Percentiles rank a stretch among this genome's conserved stretches.
phyloP scores from a whole-genome alignment of 2,888 invertebrate species.

The Heterodera filipjevi region DNA sequence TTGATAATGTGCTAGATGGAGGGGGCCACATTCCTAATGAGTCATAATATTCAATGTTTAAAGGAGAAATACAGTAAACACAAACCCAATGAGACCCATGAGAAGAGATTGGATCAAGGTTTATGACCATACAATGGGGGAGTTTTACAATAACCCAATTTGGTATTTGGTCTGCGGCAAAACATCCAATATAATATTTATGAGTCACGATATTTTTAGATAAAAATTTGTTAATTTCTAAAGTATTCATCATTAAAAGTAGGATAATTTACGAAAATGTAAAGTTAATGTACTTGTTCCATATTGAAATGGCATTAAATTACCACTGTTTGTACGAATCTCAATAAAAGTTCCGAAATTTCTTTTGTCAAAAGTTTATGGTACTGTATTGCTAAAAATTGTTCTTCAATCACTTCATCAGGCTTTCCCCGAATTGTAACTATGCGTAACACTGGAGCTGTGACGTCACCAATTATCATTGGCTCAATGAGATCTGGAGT shows the following conservation, averaged over 20 bases:
- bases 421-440: slow-evolving; percentile 27
- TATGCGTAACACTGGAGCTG: slow-evolving; percentile 33
- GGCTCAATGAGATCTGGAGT: slow-evolving; percentile 38
- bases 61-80: not conserved
- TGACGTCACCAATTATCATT: slow-evolving; percentile 32
- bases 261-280: slow-evolving; percentile 26
- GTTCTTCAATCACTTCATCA: slow-evolving; percentile 29
- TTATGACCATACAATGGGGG: slow-evolving; percentile 15
- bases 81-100: slow-evolving; percentile 27
- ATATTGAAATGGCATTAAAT: slow-evolving; percentile 22
- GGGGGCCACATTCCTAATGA: slow-evolving; percentile 25
- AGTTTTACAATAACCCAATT: not conserved
- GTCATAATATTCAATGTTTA: slow-evolving; percentile 29
- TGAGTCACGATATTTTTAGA: not conserved
- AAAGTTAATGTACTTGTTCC: slow-evolving; percentile 27
- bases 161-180: slow-evolving; percentile 16
- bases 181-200: slow-evolving; percentile 11
- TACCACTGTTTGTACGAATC: slow-evolving; percentile 24
- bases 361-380: slow-evolving; percentile 25
- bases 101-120: not conserved
- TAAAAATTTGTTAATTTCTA: slow-evolving; percentile 18
- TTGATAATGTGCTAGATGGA: not conserved
- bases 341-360: slow-evolving; percentile 24
- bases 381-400: slow-evolving; percentile 24
- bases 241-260: slow-evolving; percentile 23